A percentile compares a stretch with the other conserved stretches of the same genome.
phyloP scores from a whole-genome alignment of 1,140 invertebrate species.

The Drosophila persimilis region DNA sequence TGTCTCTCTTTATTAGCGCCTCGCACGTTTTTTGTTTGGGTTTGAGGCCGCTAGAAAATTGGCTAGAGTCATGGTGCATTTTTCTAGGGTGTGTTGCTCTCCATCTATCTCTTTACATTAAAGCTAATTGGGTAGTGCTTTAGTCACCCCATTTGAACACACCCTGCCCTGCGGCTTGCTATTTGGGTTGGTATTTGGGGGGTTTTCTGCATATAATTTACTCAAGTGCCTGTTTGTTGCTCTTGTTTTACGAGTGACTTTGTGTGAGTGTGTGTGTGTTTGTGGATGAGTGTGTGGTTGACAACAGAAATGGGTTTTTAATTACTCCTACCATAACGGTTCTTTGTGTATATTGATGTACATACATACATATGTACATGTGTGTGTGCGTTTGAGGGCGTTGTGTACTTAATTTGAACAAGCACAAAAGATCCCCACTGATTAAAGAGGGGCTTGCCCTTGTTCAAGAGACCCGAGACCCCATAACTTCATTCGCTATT shows the following conservation, averaged over 20 bases:
- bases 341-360: conserved; percentile 38
- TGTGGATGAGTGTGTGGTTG: conserved; percentile 11
- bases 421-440: conserved; percentile 55
- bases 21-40: conserved; percentile 49
- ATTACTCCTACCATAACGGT: conserved; percentile 47
- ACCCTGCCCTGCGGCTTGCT: too few species aligned
- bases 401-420: conserved; percentile 45
- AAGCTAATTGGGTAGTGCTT: too few species aligned
- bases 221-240: conserved; percentile 27
- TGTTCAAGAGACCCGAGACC: not conserved
- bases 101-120: too few species aligned
- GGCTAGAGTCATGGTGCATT: not conserved
- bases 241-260: not conserved
- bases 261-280: conserved; percentile 7
- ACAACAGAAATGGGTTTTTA: conserved; percentile 64
- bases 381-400: conserved; percentile 32
- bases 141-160: too few species aligned
- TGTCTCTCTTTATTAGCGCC: conserved; percentile 4
- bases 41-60: conserved; percentile 49
- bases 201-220: conserved; percentile 40
- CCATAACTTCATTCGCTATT: conserved; percentile 35
- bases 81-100: too few species aligned
- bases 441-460: conserved; percentile 33
- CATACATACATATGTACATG: not conserved
- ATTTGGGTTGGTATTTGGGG: conserved; percentile 28